These are phyloP conservation scores for Baccha elongata DNA, from an alignment of 2,888 invertebrate species.

Conservation along the genomic window DNA sequence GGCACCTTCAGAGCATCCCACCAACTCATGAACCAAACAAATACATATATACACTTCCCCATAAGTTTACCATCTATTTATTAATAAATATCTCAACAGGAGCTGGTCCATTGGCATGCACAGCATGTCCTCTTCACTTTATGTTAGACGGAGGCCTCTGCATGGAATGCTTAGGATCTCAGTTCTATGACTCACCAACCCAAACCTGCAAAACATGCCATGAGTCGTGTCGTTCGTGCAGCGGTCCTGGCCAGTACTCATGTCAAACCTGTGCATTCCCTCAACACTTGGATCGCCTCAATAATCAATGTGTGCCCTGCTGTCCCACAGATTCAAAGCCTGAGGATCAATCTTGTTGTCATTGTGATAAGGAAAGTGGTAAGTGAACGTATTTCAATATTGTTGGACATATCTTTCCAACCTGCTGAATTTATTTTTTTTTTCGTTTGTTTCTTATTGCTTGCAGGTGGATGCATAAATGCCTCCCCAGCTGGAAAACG, in stretches of 20 bases:
- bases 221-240: conserved; percentile 86
- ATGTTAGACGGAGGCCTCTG: conserved; percentile 89
- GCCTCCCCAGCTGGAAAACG: conserved; percentile 89
- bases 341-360: conserved; percentile 86
- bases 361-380: conserved; percentile 88
- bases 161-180: conserved; percentile 89
- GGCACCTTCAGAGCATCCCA: conserved; percentile 12
- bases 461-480: conserved; percentile 88
- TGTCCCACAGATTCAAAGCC: conserved; percentile 84
- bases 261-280: conserved; percentile 87
- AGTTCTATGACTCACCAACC: conserved; percentile 88
- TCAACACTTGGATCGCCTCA: conserved; percentile 87
- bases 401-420: not conserved
- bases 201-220: conserved; percentile 88
- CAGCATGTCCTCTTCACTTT: conserved; percentile 88
- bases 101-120: conserved; percentile 89
- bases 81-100: conserved; percentile 81
- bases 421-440: not conserved
- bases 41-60: not conserved
- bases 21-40: not conserved
- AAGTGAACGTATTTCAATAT: conserved; percentile 54
- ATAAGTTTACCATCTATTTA: not conserved
- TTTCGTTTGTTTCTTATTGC: not conserved
- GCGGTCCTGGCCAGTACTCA: conserved; percentile 87
- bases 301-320: conserved; percentile 90